These are phyloP conservation scores for Entomyzon cyanotis DNA, from an alignment of 2,113 vertebrate genomes.

Conservation along the genomic window DNA sequence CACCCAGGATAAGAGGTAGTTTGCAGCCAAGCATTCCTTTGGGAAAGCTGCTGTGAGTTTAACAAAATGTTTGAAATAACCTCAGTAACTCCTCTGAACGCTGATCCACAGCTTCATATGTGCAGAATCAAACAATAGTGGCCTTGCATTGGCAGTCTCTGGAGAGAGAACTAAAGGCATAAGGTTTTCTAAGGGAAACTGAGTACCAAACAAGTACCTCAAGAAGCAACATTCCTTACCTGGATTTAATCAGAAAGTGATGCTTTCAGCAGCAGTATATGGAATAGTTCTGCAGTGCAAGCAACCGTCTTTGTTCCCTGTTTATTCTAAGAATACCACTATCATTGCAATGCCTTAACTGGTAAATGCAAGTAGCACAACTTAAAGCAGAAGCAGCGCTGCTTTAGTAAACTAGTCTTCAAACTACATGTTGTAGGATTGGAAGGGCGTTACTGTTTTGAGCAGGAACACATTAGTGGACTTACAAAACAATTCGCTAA, in stretches of 20 bases:
- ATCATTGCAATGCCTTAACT: background rate
- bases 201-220: background rate
- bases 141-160: background rate
- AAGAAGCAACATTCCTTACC: background rate
- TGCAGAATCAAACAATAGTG: slow-evolving; percentile 7
- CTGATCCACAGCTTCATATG: slow-evolving; percentile 68
- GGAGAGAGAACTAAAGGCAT: background rate
- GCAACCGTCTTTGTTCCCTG: background rate
- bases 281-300: background rate
- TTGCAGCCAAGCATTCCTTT: slow-evolving; percentile 72
- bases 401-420: background rate
- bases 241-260: slow-evolving; percentile 46
- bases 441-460: background rate
- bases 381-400: background rate
- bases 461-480: background rate
- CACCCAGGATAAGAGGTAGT: slow-evolving; percentile 70
- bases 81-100: slow-evolving; percentile 64
- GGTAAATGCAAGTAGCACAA: background rate
- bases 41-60: slow-evolving; percentile 57
- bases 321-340: slow-evolving; percentile 23
- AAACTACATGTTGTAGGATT: background rate
- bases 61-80: slow-evolving; percentile 80
- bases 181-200: slow-evolving; percentile 20
- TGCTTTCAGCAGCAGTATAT: background rate
- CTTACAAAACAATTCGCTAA: background rate